These are phyloP conservation scores for Chascanopsetta lugubris DNA, from an alignment of 2,113 vertebrate species.

Conservation along the genomic window DNA sequence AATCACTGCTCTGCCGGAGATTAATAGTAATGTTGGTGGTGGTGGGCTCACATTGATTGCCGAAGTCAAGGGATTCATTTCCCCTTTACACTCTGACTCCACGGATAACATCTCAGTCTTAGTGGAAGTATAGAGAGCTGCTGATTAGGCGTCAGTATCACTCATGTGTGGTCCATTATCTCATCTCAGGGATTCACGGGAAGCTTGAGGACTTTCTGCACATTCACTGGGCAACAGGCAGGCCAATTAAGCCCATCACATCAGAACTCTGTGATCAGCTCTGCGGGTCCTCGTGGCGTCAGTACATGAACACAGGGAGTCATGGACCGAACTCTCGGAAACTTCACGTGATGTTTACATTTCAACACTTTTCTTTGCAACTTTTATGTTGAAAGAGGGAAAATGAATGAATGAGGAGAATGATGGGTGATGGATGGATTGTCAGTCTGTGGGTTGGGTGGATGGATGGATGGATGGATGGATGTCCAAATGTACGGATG, in stretches of 20 bases:
- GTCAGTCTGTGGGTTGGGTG: no score
- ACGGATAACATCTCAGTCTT: not conserved
- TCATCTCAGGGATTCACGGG: conserved; percentile 5
- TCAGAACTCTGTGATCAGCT: not conserved
- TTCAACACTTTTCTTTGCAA: not conserved
- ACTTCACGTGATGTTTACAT: not conserved
- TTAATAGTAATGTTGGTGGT: conserved; percentile 26
- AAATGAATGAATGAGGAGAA: conserved; percentile 3
- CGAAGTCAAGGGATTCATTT: conserved; percentile 42
- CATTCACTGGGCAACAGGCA: not conserved
- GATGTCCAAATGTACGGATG: no score
- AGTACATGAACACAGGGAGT: not conserved
- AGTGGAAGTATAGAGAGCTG: conserved; percentile 1
- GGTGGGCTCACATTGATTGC: conserved; percentile 41
- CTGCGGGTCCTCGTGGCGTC: not conserved
- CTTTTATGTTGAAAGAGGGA: not conserved
- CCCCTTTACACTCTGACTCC: conserved; percentile 14
- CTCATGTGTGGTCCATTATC: conserved; percentile 13
- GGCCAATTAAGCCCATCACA: not conserved
- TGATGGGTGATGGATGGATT: conserved; percentile 20
- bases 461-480: conserved; percentile 7
- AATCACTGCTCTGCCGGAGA: conserved; percentile 41
- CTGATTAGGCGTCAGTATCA: conserved; percentile 22
- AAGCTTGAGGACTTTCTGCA: not conserved
- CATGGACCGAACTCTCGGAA: no score